Base-by-base conservation (phyloP, 2,113 vertebrate species). In the Cyanoramphus novaezelandiae region DNA sequence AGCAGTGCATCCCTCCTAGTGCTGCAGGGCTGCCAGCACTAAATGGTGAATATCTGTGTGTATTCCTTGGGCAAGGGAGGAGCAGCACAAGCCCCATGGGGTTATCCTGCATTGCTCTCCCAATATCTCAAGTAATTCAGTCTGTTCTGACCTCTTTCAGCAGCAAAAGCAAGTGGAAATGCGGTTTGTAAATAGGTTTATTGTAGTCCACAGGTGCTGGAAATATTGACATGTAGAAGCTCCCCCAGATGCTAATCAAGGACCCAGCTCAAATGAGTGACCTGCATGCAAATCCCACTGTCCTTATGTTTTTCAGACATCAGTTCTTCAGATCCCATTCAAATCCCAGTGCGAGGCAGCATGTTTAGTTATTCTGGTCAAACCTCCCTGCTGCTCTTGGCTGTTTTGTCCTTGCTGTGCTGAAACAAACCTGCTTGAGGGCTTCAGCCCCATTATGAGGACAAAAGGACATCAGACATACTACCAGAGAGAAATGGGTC, bases 321-420 rank as follows among this genome's bases (percentile, higher is more conserved):
- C 28, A 9, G 55, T 80, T 46, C 82, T 47, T 50, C 41, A 21
- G 31, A 29, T 86, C 83, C 81, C 7, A 5, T 77, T 59, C 0
- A 6, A 28, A 55, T 91, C 80, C 59, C 92, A 37, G 92, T 6
- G 76, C 9, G 5, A 53, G 0, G 43, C 93, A 25, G 65, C 0
- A 1, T 86, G 74, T 90, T 96, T 96, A 57, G 88, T 88, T 83
- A 96, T 96, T 95, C 96, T 31, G 52, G 47, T 96, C 95, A 88
- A 96, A 71, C 76, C 92, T 95, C 93, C 35, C 87, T 2, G 20
- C 91, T 0, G 17, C 81, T 95, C 35, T 87, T 82, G 72, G 2
- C 92, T 90, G 85, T 50, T 95, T 91, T 46, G 81, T 95, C 90
- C 94, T 95, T 91, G 94, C 90, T 59, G 59, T 49, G 92, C 94